phyloP scores from a whole-genome alignment of 2,113 vertebrate genomes.

The Albula goreensis region DNA sequence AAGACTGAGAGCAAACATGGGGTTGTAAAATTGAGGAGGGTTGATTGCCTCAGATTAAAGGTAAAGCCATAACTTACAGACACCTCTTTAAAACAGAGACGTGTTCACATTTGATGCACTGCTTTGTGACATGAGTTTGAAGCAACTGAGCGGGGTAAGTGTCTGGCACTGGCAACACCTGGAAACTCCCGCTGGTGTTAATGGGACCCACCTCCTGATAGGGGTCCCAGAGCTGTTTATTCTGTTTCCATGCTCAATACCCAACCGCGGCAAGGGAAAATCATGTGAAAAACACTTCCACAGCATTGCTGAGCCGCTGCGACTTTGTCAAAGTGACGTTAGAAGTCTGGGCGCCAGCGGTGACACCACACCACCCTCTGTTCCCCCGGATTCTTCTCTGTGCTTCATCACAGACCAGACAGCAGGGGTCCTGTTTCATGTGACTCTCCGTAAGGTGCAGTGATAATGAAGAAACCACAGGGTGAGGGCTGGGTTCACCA shows the following conservation, averaged over 20 bases:
- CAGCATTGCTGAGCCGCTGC: too few species aligned
- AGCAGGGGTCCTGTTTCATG: neutral
- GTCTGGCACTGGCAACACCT: neutral
- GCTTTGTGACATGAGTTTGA: neutral
- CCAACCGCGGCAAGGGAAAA: too few species aligned
- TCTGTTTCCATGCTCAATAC: too few species aligned
- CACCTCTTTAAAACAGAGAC: neutral
- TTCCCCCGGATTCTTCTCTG: neutral
- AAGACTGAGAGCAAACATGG: neutral
- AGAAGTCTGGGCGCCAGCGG: neutral
- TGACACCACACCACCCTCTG: neutral
- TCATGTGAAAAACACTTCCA: too few species aligned
- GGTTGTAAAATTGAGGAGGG: slow-evolving; percentile 6
- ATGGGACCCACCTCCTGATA: too few species aligned
- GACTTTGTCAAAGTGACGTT: neutral
- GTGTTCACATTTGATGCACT: neutral
- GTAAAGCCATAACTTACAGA: neutral
- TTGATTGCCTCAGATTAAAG: neutral
- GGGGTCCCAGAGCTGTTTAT: too few species aligned
- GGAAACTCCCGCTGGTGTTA: neutral
- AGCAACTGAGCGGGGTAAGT: neutral
- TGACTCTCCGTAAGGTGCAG: neutral
- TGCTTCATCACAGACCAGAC: neutral
- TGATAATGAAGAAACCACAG: slow-evolving; percentile 11
- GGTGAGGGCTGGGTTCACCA: neutral